Evolutionary conservation across 2,113 vertebrate genomes (phyloP), one percentile per base, ranked within the genome.

Genomic region (Picathartes gymnocephalus): DNA sequence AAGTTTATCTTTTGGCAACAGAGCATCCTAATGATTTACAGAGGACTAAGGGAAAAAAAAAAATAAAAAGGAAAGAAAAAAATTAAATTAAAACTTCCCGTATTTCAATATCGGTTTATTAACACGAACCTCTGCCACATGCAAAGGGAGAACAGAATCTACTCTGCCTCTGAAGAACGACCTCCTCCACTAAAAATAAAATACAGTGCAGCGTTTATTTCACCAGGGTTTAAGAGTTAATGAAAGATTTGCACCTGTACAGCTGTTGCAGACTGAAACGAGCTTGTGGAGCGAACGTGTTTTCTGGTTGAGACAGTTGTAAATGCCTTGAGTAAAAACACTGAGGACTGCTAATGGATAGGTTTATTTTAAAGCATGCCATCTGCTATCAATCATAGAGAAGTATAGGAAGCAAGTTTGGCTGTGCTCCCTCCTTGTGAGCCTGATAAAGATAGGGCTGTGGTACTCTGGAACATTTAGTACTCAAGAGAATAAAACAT

Each of bases 321-420:
- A 99, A 99, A 98, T 92, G 97, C 98, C 97, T 97, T 83, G 97
- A 98, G 98, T 98, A 98, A 98, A 98, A 98, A 98, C 98, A 98
- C 98, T 97, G 98, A 98, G 98, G 98, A 96, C 97, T 98, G 98
- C 98, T 99, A 99, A 99, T 99, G 98, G 98, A 99, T 99, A 98
- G 99, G 98, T 99, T 99, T 99, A 99, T 99, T 99, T 99, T 99
- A 99, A 98, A 98, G 98, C 98, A 95, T 98, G 98, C 98, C 98
- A 98, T 98, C 98, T 98, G 99, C 98, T 98, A 99, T 99, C 99
- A 99, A 99, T 99, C 99, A 99, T 95, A 92, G 97, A 97, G 97
- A 98, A 98, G 98, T 98, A 99, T 98, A 98, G 97, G 98, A 97
- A 97, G 97, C 97, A 98, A 98, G 98, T 98, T 98, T 98, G 98